These are phyloP conservation scores for Leptatherina wallacei DNA, from an alignment of 2,797 vertebrate species.

Conservation along the genomic window DNA sequence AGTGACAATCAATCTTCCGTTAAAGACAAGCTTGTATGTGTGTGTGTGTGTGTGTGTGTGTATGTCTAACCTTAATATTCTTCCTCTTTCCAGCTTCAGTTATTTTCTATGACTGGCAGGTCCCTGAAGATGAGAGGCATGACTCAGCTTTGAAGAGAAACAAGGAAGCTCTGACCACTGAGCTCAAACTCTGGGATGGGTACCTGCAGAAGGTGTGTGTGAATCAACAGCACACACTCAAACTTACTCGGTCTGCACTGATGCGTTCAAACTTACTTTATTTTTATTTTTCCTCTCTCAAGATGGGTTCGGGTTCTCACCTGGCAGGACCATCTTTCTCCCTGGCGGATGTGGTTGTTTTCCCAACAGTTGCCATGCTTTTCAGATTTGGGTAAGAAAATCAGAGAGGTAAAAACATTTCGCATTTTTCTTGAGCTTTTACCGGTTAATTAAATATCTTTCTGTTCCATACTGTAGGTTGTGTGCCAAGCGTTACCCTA, in stretches of 20 bases:
- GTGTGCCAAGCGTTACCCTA: slow-evolving; percentile 69
- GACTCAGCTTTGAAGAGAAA: slow-evolving; percentile 75
- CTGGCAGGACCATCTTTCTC: slow-evolving; percentile 74
- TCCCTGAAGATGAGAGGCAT: slow-evolving; percentile 77
- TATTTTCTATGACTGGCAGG: slow-evolving; percentile 67
- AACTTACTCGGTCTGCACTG: not conserved
- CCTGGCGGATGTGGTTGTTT: slow-evolving; percentile 76
- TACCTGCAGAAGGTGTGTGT: slow-evolving; percentile 75
- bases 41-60: not conserved
- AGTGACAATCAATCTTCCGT: too few relatives aligned
- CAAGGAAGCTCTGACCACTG: slow-evolving; percentile 63
- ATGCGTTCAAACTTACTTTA: not conserved
- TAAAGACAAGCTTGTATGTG: not conserved
- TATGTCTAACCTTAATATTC: not conserved
- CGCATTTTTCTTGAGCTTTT: not conserved
- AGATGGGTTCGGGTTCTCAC: slow-evolving; percentile 55
- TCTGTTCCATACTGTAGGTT: slow-evolving; percentile 59
- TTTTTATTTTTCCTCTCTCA: not conserved
- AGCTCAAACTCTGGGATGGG: slow-evolving; percentile 80
- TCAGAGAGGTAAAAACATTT: not conserved
- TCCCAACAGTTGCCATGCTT: slow-evolving; percentile 71
- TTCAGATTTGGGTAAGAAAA: slow-evolving; percentile 74
- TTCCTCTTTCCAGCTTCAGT: not conserved
- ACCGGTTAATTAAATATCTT: not conserved
- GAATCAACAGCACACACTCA: not conserved